A percentile compares a stretch with the other conserved stretches of the same genome.
Conservation (phyloP, 2,113 vertebrate genomes). For the Panthera tigris region DNA sequence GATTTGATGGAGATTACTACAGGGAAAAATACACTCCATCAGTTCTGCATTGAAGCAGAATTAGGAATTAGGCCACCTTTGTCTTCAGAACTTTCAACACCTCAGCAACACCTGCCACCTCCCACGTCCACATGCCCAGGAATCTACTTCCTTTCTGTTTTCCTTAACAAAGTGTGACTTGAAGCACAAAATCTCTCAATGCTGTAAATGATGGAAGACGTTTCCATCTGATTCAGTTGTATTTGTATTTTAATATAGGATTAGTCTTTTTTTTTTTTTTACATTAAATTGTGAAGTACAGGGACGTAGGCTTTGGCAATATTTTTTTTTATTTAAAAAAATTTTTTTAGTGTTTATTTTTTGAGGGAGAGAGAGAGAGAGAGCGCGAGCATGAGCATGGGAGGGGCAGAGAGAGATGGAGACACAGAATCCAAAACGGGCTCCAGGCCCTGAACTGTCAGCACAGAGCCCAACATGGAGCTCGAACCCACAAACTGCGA, state of each 20-base stretch:
- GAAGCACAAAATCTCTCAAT: not conserved
- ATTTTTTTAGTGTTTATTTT: no score
- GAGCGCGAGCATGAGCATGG: no score
- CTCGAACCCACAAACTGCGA: no score
- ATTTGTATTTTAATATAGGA: not conserved
- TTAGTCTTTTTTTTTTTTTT: not conserved
- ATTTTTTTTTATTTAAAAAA: not conserved
- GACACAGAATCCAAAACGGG: no score
- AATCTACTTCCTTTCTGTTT: not conserved
- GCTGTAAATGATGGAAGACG: not conserved
- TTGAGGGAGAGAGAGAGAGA: no score
- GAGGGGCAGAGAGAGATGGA: no score
- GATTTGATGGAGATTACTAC: not conserved
- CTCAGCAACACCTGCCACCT: not conserved
- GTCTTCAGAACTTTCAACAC: not conserved
- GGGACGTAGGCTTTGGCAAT: not conserved
- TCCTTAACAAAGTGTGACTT: slow-evolving; percentile 34
- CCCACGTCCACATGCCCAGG: not conserved
- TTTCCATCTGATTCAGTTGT: not conserved
- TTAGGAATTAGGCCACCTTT: not conserved
- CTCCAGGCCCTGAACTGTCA: no score
- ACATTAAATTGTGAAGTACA: not conserved
- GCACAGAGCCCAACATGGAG: no score
- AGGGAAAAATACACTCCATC: not conserved
- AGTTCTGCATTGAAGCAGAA: not conserved